Base-by-base conservation (phyloP, 1,140 invertebrate species). In the Meloidogyne chitwoodi region DNA sequence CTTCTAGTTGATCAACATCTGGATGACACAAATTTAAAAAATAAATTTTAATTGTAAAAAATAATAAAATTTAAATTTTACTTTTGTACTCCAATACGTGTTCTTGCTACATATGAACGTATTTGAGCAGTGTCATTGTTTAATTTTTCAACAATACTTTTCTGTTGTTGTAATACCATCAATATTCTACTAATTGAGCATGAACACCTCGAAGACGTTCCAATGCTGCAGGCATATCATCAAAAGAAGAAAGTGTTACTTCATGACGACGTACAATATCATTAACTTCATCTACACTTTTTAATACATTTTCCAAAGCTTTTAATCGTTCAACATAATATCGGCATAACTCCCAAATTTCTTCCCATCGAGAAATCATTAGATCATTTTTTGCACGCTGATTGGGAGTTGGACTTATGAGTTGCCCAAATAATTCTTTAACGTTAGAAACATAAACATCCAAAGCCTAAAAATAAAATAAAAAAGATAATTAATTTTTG, bases 1-100 rank as follows among this genome's bases (percentile, higher is more conserved):
- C 92, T 86, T 98, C 95, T n/a, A 98, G 87, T 22, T 92, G 90
- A 82, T 97, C 95, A 74, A 99, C 91, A 89, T 98, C 96, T 11
- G 91, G 90, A 78, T 91, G 92, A 88, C 91, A 63, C 80, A 81
- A 74, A 71, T 34, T 22, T 1, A 64, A 26, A n/a, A 71, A 11
- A 4, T 22, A 62, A 19, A 4, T 71, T 62, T n/a, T 61, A 16
- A 31, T 14, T 24, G 6, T 16, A 31, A 44, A 44, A 10, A 72
- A 68, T 65, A 26, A 27, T 6, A 67, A 29, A 38, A 12, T 76
- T 29, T 22, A n/a, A 41, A 0, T 61, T 76, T 27, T 31, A 84
- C 82, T 74, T 91, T 83, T 90, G 82, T 87, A 90, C 88, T 88
- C 90, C 81, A 88, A 90, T 91, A 71, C 94, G 88, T 1, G 93